A percentile compares a stretch with the other conserved stretches of the same genome.
These are phyloP conservation scores for Serripes groenlandicus DNA, from an alignment of 2,888 invertebrate genomes.

Conservation along the genomic window DNA sequence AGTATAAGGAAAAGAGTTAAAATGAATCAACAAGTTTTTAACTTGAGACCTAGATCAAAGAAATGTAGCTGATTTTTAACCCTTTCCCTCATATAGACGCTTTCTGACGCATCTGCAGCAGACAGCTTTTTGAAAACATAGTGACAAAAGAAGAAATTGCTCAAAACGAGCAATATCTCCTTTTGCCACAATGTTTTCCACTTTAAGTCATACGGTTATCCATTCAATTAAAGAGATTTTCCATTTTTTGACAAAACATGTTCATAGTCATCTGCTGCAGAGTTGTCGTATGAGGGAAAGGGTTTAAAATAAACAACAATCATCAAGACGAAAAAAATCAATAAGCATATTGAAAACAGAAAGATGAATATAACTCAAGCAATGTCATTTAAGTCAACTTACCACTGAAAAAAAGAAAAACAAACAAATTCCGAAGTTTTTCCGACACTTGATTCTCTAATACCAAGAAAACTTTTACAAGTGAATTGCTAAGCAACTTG, in stretches of 20 bases:
- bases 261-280: too few relatives aligned
- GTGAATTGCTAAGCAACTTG: background rate
- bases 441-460: background rate
- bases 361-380: too few relatives aligned
- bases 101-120: background rate
- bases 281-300: background rate
- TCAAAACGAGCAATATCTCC: background rate
- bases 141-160: background rate
- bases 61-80: too few relatives aligned
- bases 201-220: too few relatives aligned
- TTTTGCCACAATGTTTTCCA: background rate
- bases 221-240: too few relatives aligned
- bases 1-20: too few relatives aligned
- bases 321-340: too few relatives aligned
- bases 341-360: too few relatives aligned
- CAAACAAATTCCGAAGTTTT: background rate
- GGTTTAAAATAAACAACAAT: background rate
- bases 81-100: background rate
- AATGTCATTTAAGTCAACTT: too few relatives aligned
- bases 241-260: too few relatives aligned
- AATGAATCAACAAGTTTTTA: too few relatives aligned
- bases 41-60: too few relatives aligned
- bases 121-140: background rate
- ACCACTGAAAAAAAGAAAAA: background rate
- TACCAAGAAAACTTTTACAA: constrained; percentile 10